Evolutionary conservation across 1,140 invertebrate genomes (phyloP).

Genomic region (Drosophila punjabiensis): DNA sequence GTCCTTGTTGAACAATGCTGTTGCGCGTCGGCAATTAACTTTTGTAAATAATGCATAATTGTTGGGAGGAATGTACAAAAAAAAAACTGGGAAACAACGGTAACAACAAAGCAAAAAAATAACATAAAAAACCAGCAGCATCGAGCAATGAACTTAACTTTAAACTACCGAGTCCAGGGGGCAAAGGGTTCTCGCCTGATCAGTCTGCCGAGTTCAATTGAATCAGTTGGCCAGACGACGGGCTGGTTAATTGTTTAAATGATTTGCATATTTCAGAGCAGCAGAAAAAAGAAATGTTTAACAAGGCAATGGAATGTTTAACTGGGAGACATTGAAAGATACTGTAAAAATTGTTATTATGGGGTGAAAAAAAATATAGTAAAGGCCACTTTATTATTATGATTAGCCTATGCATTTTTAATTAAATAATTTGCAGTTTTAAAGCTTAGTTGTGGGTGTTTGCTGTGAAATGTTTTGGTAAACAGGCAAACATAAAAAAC

Average conservation of each 20-base stretch:
- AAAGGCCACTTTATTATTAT: slow-evolving; percentile 2
- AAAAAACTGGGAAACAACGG: slow-evolving; percentile 18
- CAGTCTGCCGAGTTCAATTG: slow-evolving; percentile 68
- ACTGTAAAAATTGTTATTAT: neutral
- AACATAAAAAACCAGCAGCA: slow-evolving; percentile 7
- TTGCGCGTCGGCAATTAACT: slow-evolving; percentile 76
- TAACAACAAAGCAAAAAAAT: neutral
- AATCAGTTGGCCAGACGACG: slow-evolving; percentile 59
- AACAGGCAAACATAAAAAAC: neutral
- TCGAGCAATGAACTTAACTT: slow-evolving; percentile 60
- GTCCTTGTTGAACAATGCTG: slow-evolving; percentile 64
- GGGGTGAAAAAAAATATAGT: neutral
- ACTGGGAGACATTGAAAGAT: neutral
- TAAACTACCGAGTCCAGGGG: slow-evolving; percentile 41
- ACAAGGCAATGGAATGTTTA: slow-evolving; percentile 1
- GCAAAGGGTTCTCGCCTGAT: slow-evolving; percentile 24
- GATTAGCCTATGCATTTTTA: neutral
- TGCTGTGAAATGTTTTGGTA: neutral
- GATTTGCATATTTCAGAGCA: slow-evolving; percentile 50
- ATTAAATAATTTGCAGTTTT: neutral
- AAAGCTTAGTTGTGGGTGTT: neutral
- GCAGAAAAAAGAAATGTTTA: neutral
- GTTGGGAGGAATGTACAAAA: slow-evolving; percentile 55
- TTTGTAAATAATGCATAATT: slow-evolving; percentile 84
- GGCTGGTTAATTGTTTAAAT: slow-evolving; percentile 54